Evolutionary conservation across 2,113 vertebrate genomes (phyloP).

Genomic region (Phylloscopus whistleri): DNA sequence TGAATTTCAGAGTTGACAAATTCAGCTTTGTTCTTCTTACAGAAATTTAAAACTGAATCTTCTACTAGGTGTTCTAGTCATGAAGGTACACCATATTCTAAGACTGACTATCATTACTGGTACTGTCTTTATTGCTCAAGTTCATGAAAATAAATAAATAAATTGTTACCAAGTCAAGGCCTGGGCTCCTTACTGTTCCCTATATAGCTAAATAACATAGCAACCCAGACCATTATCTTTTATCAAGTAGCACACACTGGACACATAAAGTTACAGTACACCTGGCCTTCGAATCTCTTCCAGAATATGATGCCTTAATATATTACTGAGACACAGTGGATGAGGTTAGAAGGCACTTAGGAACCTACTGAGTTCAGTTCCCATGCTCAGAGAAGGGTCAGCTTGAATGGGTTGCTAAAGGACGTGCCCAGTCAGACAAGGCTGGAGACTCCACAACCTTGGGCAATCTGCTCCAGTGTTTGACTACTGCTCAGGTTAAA

Average conservation of each 20-base stretch:
- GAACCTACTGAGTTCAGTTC: background rate
- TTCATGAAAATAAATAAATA: background rate
- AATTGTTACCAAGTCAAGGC: background rate
- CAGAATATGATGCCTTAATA: background rate
- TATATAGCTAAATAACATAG: background rate
- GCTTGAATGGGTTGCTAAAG: background rate
- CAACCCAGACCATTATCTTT: background rate
- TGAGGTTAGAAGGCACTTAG: background rate
- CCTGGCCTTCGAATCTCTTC: background rate
- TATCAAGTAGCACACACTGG: background rate
- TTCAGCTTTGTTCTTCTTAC: background rate
- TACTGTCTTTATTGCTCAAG: background rate
- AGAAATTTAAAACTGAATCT: background rate
- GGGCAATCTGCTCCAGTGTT: background rate
- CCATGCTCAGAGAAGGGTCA: background rate
- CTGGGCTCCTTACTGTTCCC: background rate
- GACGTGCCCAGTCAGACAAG: background rate
- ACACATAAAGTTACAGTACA: background rate
- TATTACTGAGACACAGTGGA: background rate
- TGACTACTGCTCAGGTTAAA: background rate
- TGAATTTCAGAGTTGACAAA: background rate
- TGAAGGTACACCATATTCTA: background rate
- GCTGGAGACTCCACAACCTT: background rate
- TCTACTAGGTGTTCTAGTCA: background rate
- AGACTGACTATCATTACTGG: background rate